Evolutionary conservation across 2,113 vertebrate species (phyloP).

Genomic region (Chlorodrepanis virens): DNA sequence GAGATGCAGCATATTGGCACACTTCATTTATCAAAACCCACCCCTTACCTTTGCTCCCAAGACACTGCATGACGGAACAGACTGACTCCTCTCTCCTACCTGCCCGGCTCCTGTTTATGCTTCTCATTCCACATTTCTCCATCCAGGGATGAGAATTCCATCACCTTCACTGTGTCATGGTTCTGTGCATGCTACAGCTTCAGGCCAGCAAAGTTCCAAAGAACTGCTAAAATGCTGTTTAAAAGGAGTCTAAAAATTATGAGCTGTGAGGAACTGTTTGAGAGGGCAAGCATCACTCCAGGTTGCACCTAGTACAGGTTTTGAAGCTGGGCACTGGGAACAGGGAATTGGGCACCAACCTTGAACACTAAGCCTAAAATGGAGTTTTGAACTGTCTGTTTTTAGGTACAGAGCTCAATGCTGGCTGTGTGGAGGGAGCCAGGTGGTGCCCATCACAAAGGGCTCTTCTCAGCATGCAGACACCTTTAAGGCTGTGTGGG

Average conservation of each 20-base stretch:
- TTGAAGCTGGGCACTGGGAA: accelerated
- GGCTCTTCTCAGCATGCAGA: not conserved
- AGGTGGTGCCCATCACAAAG: not conserved
- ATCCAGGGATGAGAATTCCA: not conserved
- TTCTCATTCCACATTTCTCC: not conserved
- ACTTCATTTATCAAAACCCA: not conserved
- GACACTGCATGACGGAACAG: not conserved
- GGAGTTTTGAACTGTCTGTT: not conserved
- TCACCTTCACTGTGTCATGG: accelerated
- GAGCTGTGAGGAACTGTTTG: not conserved
- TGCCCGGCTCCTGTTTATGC: not conserved
- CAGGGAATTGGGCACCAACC: not conserved
- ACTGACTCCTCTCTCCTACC: accelerated
- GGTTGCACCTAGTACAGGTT: accelerated
- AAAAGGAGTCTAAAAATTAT: not conserved
- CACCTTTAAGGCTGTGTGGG: not conserved
- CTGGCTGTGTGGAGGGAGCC: not conserved
- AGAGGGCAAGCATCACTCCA: not conserved
- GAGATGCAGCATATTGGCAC: not conserved
- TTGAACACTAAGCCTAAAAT: not conserved
- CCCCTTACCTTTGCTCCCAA: not conserved
- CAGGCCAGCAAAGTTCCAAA: not conserved
- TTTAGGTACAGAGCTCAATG: not conserved
- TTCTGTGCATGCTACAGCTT: not conserved
- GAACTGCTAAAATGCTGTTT: not conserved